A percentile compares a stretch with the other conserved stretches of the same genome.
Evolutionary conservation across 2,888 invertebrate genomes (phyloP).

Genomic region (Torymus aiolomorphi): DNA sequence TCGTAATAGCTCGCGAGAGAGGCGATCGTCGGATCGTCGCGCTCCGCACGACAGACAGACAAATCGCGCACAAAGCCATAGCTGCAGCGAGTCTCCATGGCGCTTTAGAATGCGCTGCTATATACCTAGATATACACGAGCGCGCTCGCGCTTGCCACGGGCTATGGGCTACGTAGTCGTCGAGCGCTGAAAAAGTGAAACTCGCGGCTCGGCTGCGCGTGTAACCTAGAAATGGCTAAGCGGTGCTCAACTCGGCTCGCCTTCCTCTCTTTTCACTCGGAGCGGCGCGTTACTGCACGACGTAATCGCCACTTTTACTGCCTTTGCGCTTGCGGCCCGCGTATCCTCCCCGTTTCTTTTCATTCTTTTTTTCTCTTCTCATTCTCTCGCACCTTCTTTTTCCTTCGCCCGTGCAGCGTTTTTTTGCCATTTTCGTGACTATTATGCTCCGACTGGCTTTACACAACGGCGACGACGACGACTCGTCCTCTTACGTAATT

Average conservation of each 20-base stretch:
- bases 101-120: background rate
- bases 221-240: slow-evolving; percentile 75
- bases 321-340: background rate
- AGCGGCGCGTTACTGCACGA: slow-evolving; percentile 2
- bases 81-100: no score
- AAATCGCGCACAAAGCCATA: no score
- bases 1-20: no score
- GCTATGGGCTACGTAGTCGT: background rate
- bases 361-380: no score
- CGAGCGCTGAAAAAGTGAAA: slow-evolving; percentile 75
- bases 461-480: background rate
- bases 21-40: no score
- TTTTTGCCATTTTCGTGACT: background rate
- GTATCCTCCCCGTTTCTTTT: slow-evolving; percentile 5
- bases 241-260: slow-evolving; percentile 71
- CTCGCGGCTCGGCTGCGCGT: slow-evolving; percentile 75
- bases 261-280: slow-evolving; percentile 22
- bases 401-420: background rate
- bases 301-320: slow-evolving; percentile 48
- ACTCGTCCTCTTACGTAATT: slow-evolving; percentile 40
- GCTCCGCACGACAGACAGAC: no score
- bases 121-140: background rate
- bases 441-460: slow-evolving; percentile 1
- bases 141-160: background rate
- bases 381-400: background rate